These are phyloP conservation scores for Anguilla megastoma DNA, from an alignment of 2,797 vertebrate species.

Conservation along the genomic window DNA sequence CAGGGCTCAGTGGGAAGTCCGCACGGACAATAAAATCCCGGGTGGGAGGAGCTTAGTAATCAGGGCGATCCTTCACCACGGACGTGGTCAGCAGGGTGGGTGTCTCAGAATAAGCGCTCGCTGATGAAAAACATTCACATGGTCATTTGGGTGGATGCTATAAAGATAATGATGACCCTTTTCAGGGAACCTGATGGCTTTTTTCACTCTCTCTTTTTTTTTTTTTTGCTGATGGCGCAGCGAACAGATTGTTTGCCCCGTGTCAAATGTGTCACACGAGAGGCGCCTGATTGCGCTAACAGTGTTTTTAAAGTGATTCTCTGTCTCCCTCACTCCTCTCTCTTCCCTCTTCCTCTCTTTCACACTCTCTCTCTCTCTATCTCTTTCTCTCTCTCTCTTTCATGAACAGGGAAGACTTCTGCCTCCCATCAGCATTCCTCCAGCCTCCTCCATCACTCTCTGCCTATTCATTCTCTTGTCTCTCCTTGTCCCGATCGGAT, in stretches of 20 bases:
- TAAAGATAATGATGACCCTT: constrained; percentile 5
- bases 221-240: neutral
- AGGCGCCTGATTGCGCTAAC: neutral
- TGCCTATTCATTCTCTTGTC: constrained; percentile 64
- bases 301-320: neutral
- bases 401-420: neutral
- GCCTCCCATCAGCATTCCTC: neutral
- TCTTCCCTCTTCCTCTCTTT: constrained; percentile 34
- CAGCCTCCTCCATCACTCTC: constrained; percentile 40
- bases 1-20: neutral
- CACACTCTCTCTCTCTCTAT: constrained; percentile 45
- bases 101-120: neutral
- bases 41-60: neutral
- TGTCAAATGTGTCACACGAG: neutral
- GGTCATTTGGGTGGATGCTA: neutral
- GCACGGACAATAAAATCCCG: too few species aligned
- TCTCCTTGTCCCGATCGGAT: constrained; percentile 62
- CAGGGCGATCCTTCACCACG: neutral
- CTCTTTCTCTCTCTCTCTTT: constrained; percentile 17
- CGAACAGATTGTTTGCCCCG: neutral
- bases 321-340: neutral
- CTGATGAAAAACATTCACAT: neutral
- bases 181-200: neutral
- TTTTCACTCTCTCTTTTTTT: neutral
- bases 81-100: neutral